Conservation (phyloP, 2,113 vertebrate species). For the Chamaetylas fuelleborni region DNA sequence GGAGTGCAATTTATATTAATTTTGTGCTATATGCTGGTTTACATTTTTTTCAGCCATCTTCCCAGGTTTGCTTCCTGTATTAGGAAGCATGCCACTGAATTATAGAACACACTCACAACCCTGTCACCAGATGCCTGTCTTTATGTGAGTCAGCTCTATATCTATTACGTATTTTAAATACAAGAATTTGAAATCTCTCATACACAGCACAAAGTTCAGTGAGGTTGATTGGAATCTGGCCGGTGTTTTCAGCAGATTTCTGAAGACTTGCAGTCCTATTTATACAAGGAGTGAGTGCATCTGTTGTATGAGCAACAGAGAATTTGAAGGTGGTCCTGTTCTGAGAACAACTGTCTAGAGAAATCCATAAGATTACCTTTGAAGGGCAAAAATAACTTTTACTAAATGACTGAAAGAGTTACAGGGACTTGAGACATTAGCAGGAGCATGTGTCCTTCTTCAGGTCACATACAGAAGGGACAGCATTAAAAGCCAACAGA, state of each 20-base stretch:
- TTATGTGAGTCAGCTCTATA: background rate
- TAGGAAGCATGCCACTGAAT: background rate
- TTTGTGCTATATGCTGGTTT: background rate
- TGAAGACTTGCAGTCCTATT: background rate
- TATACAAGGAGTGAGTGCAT: background rate
- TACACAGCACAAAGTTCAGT: background rate
- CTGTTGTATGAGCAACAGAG: background rate
- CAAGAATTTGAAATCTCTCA: background rate
- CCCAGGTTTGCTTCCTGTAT: background rate
- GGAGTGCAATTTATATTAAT: background rate
- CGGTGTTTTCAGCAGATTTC: background rate
- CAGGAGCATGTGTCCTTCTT: background rate
- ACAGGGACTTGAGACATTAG: background rate
- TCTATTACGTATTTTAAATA: background rate
- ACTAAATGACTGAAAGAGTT: background rate
- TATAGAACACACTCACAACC: background rate
- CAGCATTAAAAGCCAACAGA: background rate
- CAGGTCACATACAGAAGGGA: background rate
- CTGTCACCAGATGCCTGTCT: background rate
- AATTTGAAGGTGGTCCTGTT: background rate
- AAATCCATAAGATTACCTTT: background rate
- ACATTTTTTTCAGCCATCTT: background rate
- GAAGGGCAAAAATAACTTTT: background rate
- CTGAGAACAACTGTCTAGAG: background rate
- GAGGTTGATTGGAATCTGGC: background rate